These are phyloP conservation scores for Callyntrura sp. DNA, from an alignment of 2,888 invertebrate species.

Conservation along the genomic window DNA sequence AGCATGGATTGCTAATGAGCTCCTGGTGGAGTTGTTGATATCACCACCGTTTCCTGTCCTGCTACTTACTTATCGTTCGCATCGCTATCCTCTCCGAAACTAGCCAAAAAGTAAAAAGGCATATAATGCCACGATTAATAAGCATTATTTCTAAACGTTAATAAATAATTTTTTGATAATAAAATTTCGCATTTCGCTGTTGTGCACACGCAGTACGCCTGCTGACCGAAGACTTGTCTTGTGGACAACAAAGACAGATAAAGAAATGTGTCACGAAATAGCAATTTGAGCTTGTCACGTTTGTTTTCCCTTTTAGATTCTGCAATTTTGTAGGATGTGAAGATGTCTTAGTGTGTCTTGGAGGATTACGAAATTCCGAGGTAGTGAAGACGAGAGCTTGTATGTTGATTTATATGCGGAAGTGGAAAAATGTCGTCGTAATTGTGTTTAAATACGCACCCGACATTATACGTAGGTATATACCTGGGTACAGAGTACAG, in stretches of 20 bases:
- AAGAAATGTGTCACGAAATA: constrained; percentile 62
- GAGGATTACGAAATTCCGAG: constrained; percentile 43
- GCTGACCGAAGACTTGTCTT: neutral
- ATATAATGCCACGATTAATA: constrained; percentile 24
- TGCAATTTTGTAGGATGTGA: constrained; percentile 39
- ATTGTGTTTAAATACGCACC: neutral
- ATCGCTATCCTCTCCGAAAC: neutral
- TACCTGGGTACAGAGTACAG: too few relatives aligned
- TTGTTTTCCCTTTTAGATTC: constrained; percentile 53
- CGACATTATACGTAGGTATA: too few relatives aligned
- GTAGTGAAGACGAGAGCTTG: neutral
- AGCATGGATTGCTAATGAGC: constrained; percentile 87
- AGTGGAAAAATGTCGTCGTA: neutral
- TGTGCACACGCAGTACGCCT: neutral
- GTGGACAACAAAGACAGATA: constrained; percentile 15
- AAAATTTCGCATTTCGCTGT: neutral
- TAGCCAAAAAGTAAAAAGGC: constrained; percentile 6
- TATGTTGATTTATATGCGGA: constrained; percentile 27
- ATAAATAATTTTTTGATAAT: neutral
- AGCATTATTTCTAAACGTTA: constrained; percentile 17
- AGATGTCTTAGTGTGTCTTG: neutral
- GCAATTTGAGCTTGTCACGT: constrained; percentile 57
- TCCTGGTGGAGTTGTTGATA: constrained; percentile 89
- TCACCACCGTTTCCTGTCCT: constrained; percentile 88
- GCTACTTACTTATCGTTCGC: constrained; percentile 87